Conservation (phyloP, 2,113 vertebrate genomes). For the Enhydra lutris region DNA sequence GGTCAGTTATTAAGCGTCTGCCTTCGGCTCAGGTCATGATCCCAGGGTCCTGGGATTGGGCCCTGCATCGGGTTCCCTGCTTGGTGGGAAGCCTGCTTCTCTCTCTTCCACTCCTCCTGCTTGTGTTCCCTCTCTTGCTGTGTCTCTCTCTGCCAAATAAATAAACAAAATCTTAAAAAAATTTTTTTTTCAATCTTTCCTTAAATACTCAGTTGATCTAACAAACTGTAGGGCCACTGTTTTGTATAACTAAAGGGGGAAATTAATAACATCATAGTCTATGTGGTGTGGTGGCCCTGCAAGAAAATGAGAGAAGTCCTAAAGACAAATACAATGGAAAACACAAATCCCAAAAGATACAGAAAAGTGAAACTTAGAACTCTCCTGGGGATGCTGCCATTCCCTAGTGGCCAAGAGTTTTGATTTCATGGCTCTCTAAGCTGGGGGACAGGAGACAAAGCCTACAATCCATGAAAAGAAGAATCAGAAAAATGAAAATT, state of each 20-base stretch:
- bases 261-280: constrained; percentile 32
- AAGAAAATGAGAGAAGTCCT: constrained; percentile 29
- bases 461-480: neutral
- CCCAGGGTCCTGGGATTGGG: too few relatives aligned
- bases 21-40: too few relatives aligned
- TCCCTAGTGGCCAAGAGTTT: neutral
- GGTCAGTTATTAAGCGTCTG: too few relatives aligned
- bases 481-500: constrained; percentile 35
- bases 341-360: neutral
- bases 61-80: too few relatives aligned
- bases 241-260: neutral
- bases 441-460: neutral
- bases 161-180: too few relatives aligned
- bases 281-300: neutral
- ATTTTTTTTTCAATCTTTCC: constrained; percentile 3
- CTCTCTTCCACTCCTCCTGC: too few relatives aligned
- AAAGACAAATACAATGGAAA: constrained; percentile 6
- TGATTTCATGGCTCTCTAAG: neutral
- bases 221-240: neutral
- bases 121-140: too few relatives aligned
- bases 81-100: too few relatives aligned
- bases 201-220: constrained; percentile 13
- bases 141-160: too few relatives aligned
- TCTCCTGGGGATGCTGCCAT: neutral
- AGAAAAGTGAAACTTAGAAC: neutral